These are phyloP conservation scores for Drosophila nigrodunni DNA, from an alignment of 1,140 invertebrate species.

Conservation along the genomic window DNA sequence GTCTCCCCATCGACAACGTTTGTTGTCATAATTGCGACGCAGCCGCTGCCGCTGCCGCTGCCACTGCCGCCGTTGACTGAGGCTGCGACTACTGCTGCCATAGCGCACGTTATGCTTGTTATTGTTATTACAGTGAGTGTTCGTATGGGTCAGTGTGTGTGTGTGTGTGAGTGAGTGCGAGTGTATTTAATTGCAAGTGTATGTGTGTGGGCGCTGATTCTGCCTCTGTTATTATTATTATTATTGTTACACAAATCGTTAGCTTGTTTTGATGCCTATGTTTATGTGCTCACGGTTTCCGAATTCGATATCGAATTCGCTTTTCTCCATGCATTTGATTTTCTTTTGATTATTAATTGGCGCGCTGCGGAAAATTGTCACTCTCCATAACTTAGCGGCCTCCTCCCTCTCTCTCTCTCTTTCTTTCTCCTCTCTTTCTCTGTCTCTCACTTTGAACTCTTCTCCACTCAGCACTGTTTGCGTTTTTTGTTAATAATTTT, in stretches of 20 bases:
- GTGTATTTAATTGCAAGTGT: not conserved
- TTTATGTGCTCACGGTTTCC: slow-evolving; percentile 28
- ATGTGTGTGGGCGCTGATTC: not conserved
- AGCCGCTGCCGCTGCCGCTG: slow-evolving; percentile 33
- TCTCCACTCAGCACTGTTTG: slow-evolving; percentile 47
- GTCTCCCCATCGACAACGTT: slow-evolving; percentile 29
- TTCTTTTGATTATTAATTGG: slow-evolving; percentile 55
- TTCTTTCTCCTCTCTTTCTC: not conserved
- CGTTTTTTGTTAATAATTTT: slow-evolving; percentile 56
- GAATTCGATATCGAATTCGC: slow-evolving; percentile 36
- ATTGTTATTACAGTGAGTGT: slow-evolving; percentile 7
- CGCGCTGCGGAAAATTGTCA: slow-evolving; percentile 70
- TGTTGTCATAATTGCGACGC: slow-evolving; percentile 56
- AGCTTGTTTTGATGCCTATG: slow-evolving; percentile 46
- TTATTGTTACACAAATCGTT: slow-evolving; percentile 32
- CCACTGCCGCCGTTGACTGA: slow-evolving; percentile 34
- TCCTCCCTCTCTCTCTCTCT: slow-evolving; percentile 1
- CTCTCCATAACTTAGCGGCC: slow-evolving; percentile 75
- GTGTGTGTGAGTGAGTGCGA: not conserved
- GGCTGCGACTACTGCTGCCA: slow-evolving; percentile 65
- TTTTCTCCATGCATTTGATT: slow-evolving; percentile 38
- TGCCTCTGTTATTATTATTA: slow-evolving; percentile 27
- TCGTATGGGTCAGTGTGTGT: not conserved
- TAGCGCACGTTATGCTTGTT: slow-evolving; percentile 34
- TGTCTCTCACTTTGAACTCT: not conserved